phyloP scores from a whole-genome alignment of 2,113 vertebrate species.

The Polyodon spathula region DNA sequence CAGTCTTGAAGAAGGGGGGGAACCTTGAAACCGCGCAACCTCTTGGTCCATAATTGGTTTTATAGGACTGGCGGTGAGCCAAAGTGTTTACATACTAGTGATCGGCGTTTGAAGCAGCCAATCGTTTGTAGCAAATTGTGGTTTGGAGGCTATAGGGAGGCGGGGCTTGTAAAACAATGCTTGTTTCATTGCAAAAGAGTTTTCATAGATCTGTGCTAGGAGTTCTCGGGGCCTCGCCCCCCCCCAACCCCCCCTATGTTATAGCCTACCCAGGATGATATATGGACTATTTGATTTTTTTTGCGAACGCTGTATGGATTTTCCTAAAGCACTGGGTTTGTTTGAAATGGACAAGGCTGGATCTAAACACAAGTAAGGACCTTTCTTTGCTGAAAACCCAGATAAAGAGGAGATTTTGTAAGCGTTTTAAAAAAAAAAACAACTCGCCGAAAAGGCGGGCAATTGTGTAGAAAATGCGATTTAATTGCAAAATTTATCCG shows the following conservation, averaged over 20 bases:
- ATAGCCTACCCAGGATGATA: slow-evolving; percentile 67
- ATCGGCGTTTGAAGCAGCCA: slow-evolving; percentile 53
- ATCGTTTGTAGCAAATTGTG: slow-evolving; percentile 33
- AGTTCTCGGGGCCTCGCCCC: slow-evolving; percentile 55
- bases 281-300: slow-evolving; percentile 69
- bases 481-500: slow-evolving; percentile 8
- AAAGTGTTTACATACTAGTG: slow-evolving; percentile 61
- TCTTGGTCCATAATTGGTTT: slow-evolving; percentile 80
- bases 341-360: slow-evolving; percentile 42
- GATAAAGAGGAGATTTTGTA: slow-evolving; percentile 31
- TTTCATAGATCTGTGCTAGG: slow-evolving; percentile 50
- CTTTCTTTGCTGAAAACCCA: slow-evolving; percentile 23
- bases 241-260: slow-evolving; percentile 39
- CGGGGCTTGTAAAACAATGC: slow-evolving; percentile 74
- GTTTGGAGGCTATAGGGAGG: slow-evolving; percentile 41
- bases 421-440: slow-evolving; percentile 22
- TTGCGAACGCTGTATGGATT: slow-evolving; percentile 55
- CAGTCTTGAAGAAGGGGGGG: slow-evolving; percentile 55
- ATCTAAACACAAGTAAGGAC: slow-evolving; percentile 52
- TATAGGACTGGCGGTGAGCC: slow-evolving; percentile 73
- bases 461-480: slow-evolving; percentile 16
- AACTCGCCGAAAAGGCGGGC: slow-evolving; percentile 26
- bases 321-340: slow-evolving; percentile 51
- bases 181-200: slow-evolving; percentile 75
- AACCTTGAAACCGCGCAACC: slow-evolving; percentile 74